These are phyloP conservation scores for Drosophila neutralis DNA, from an alignment of 2,888 invertebrate species.

Conservation along the genomic window DNA sequence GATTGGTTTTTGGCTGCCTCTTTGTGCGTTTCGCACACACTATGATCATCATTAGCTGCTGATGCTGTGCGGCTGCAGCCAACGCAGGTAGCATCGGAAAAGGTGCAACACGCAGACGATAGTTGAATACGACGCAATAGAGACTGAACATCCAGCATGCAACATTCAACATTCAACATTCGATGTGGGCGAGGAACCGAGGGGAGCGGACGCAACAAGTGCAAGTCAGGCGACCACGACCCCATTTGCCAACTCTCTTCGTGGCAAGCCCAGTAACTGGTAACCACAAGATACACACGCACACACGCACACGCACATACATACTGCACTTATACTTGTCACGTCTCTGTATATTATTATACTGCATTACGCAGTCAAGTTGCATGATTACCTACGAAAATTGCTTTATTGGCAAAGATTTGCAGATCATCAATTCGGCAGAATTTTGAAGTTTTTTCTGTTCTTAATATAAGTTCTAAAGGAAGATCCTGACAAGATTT, in stretches of 20 bases:
- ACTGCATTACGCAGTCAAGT: constrained; percentile 8
- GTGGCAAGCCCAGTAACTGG: constrained; percentile 27
- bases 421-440: constrained; percentile 9
- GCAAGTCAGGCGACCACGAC: constrained; percentile 50
- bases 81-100: constrained; percentile 33
- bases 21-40: constrained; percentile 73
- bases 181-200: constrained; percentile 48
- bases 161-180: constrained; percentile 2
- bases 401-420: constrained; percentile 40
- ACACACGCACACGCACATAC: background rate
- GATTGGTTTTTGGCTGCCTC: constrained; percentile 79
- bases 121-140: constrained; percentile 39
- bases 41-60: constrained; percentile 76
- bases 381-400: constrained; percentile 34
- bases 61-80: constrained; percentile 19
- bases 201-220: constrained; percentile 67
- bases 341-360: constrained; percentile 21
- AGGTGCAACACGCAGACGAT: constrained; percentile 42
- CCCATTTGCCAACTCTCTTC: constrained; percentile 38
- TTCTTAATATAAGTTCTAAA: background rate
- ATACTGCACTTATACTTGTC: constrained; percentile 24
- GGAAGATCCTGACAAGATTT: background rate
- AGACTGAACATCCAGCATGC: constrained; percentile 7
- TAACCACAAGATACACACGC: constrained; percentile 31
- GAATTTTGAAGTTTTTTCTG: background rate